Base-by-base conservation (phyloP, 2,113 vertebrate species). In the Ardeotis arabs region DNA sequence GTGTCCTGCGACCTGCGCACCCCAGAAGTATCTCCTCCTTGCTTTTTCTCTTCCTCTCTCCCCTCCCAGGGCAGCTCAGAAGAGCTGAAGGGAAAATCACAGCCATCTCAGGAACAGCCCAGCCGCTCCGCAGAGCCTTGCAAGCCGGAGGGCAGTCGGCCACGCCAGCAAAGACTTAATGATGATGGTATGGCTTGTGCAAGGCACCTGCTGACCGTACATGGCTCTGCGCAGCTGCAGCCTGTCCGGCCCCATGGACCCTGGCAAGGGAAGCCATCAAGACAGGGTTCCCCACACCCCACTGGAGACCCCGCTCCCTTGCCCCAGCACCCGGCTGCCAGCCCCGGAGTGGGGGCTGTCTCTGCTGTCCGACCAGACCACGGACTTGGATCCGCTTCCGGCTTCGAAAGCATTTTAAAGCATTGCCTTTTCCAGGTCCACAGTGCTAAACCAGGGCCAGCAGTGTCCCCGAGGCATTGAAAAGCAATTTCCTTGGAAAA, bases 321-420 rank as follows among this genome's bases (percentile, higher is more conserved):
- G 41, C 29, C 9, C 29, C 8, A 1, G 17, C 49, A 8, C 47
- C 23, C 60, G 27, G 39, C 14, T 7, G 2, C 35, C 33, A 52
- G 16, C 6, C 9, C 17, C 33, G 20, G 8, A 59, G 12, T 33
- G 22, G 8, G 63, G 14, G 55, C 60, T 47, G 35, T 45, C 62
- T 28, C 52, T 28, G n/a, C n/a, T 13, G 3, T 55, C 35, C 5
- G 2, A 8, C 31, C 0, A 0, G 44, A 41, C 21, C 0, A 0
- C 1, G 8, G 75, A 5, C 22, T 31, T 60, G 33, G 8, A 64
- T 69, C 18, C 0, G 0, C 11, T 22, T 89, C 49, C 12, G 3
- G 33, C 33, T 91, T 77, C 84, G 75, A 60, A 77, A 77, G 39
- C 8, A 2, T 64, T 84, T 86, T 27, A 59, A 45, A n/a, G 17